Percentiles rank a stretch among this genome's conserved stretches.
phyloP scores from a whole-genome alignment of 92 coral and sea anemone species.

The Epizoanthus fatuus region DNA sequence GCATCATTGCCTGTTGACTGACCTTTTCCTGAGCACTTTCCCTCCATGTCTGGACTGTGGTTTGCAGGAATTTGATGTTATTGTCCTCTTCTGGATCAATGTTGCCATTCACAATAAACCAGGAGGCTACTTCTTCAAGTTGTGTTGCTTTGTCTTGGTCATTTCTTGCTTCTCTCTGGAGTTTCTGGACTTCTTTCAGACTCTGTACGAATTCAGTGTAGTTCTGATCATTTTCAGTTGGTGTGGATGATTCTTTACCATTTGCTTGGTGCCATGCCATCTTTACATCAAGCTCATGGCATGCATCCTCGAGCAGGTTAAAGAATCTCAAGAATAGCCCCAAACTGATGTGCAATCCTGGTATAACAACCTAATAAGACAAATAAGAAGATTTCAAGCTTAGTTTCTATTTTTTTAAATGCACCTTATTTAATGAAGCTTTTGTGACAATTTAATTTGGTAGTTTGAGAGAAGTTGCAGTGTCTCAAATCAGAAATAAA shows the following conservation, averaged over 20 bases:
- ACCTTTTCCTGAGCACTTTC: slow-evolving; percentile 2
- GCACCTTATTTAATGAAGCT: too few relatives aligned
- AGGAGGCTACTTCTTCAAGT: not conserved
- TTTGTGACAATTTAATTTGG: too few relatives aligned
- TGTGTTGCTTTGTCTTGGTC: not conserved
- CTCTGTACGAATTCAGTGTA: too few relatives aligned
- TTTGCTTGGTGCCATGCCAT: not conserved
- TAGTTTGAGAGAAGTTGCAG: too few relatives aligned
- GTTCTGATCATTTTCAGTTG: not conserved
- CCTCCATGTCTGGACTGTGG: not conserved
- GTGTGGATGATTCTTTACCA: not conserved
- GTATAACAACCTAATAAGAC: too few relatives aligned
- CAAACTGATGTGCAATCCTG: too few relatives aligned
- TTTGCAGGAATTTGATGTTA: not conserved
- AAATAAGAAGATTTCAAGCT: too few relatives aligned
- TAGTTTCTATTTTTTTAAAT: too few relatives aligned
- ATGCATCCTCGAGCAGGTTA: slow-evolving; percentile 9
- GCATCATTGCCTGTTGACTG: too few relatives aligned
- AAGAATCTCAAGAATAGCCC: too few relatives aligned
- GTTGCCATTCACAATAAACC: slow-evolving; percentile 6
- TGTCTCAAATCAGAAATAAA: too few relatives aligned
- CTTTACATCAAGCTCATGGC: slow-evolving; percentile 9
- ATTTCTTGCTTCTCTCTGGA: not conserved
- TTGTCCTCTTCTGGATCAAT: not conserved
- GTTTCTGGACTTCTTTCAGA: not conserved